A percentile compares a stretch with the other conserved stretches of the same genome.
Evolutionary conservation across 35 echinoderm and acorn worm species (phyloP).

Genomic region (Strongylocentrotus purpuratus): DNA sequence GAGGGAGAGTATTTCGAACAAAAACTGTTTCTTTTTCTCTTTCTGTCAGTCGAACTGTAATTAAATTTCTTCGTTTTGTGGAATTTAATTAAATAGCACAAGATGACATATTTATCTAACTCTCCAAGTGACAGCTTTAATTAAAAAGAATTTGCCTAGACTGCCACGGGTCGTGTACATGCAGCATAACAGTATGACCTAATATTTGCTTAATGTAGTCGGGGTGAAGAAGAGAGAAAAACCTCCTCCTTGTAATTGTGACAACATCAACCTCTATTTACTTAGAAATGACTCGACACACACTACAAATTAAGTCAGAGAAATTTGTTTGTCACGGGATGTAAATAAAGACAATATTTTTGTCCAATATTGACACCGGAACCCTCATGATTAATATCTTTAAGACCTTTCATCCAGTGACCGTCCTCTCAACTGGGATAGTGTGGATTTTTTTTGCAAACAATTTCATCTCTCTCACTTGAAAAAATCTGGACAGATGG

Average conservation of each 20-base stretch:
- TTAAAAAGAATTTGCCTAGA: slow-evolving; percentile 46
- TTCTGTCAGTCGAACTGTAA: slow-evolving; percentile 47
- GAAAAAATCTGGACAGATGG: slow-evolving; percentile 42
- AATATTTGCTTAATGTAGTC: slow-evolving; percentile 53
- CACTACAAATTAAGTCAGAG: slow-evolving; percentile 45
- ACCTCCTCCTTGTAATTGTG: slow-evolving; percentile 38
- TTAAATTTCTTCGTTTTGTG: slow-evolving; percentile 47
- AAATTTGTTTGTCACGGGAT: slow-evolving; percentile 18
- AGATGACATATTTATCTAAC: slow-evolving; percentile 47
- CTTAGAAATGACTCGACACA: slow-evolving; percentile 49
- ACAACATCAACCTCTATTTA: slow-evolving; percentile 38
- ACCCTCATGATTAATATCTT: not conserved
- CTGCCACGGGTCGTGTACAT: slow-evolving; percentile 30
- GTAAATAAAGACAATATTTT: slow-evolving; percentile 47
- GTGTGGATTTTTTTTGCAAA: not conserved
- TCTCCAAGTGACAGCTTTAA: slow-evolving; percentile 52
- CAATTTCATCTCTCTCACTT: not conserved
- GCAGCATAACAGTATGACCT: slow-evolving; percentile 42
- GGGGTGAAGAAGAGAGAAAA: not conserved
- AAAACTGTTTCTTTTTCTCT: slow-evolving; percentile 50
- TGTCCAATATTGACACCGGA: slow-evolving; percentile 14
- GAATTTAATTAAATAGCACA: slow-evolving; percentile 57
- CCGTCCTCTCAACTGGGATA: not conserved
- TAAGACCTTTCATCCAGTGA: slow-evolving; percentile 17
- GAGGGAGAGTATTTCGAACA: not conserved